Evolutionary conservation across 2,888 invertebrate species (phyloP).

Genomic region (Rambutsinella grinnellia): DNA sequence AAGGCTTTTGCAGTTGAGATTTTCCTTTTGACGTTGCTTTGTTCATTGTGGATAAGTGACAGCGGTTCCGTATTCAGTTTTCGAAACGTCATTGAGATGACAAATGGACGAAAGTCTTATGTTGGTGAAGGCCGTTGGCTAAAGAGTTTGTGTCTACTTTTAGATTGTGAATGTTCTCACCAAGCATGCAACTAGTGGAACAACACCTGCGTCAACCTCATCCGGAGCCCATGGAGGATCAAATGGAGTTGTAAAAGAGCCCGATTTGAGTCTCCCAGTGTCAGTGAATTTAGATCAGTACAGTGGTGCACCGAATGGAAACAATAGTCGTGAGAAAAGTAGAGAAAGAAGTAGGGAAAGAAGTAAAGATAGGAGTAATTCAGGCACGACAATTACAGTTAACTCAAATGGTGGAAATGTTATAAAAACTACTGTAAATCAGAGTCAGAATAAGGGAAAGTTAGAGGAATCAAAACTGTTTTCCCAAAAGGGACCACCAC

Average conservation of each 20-base stretch:
- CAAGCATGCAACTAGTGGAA: conserved; percentile 62
- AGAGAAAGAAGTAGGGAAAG: conserved; percentile 40
- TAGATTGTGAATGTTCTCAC: conserved; percentile 64
- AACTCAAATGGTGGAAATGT: conserved; percentile 47
- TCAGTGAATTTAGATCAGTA: conserved; percentile 50
- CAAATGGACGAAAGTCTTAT: too few species aligned
- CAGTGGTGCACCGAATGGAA: conserved; percentile 6
- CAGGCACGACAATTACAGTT: conserved; percentile 43
- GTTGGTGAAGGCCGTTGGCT: too few species aligned
- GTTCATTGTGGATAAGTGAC: too few species aligned
- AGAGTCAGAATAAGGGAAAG: conserved; percentile 26
- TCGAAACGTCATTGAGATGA: too few species aligned
- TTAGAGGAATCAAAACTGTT: conserved; percentile 34
- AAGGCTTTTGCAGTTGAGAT: too few species aligned
- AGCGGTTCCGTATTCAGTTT: too few species aligned
- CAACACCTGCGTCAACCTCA: conserved; percentile 50
- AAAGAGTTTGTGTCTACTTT: conserved; percentile 21
- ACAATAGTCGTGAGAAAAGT: conserved; percentile 20
- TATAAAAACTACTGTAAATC: conserved; percentile 51
- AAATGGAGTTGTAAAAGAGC: conserved; percentile 29
- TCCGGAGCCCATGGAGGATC: conserved; percentile 40
- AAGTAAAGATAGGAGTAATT: conserved; percentile 31
- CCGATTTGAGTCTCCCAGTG: conserved; percentile 43
- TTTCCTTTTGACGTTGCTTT: too few species aligned
- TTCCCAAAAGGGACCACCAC: conserved; percentile 3